phyloP scores from a whole-genome alignment of 2,888 invertebrate genomes.

The Drosophila quasianomalipes region DNA sequence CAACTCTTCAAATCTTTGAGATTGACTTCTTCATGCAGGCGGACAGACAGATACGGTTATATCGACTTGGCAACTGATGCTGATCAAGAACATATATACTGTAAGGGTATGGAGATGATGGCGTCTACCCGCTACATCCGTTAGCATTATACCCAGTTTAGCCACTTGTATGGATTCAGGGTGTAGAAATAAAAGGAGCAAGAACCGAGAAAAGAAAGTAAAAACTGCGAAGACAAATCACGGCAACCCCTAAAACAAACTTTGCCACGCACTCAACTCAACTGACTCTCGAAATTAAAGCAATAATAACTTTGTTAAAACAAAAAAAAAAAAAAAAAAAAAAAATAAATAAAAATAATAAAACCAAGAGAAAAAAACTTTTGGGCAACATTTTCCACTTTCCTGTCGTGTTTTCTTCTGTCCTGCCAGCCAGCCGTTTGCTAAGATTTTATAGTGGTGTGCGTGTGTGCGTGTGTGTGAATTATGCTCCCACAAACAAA shows the following conservation, averaged over 20 bases:
- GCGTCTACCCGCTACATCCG: not conserved
- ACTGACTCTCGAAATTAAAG: constrained; percentile 78
- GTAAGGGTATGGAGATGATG: not conserved
- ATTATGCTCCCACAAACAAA: constrained; percentile 20
- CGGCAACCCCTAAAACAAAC: constrained; percentile 46
- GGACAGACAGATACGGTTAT: not conserved
- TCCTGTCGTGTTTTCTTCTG: constrained; percentile 18
- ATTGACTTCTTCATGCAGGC: not conserved
- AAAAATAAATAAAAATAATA: not conserved
- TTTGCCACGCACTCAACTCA: constrained; percentile 61
- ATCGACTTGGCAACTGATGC: not conserved
- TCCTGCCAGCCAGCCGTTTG: constrained; percentile 17
- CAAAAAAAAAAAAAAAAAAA: constrained; percentile 27
- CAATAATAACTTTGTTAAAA: constrained; percentile 76
- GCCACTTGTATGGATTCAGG: not conserved
- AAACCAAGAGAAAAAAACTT: constrained; percentile 10
- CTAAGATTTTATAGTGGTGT: constrained; percentile 1
- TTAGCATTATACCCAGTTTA: not conserved
- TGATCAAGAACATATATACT: not conserved
- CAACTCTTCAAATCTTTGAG: not conserved
- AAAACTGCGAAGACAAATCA: constrained; percentile 60
- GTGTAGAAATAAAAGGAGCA: constrained; percentile 1
- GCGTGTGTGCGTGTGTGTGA: constrained; percentile 1
- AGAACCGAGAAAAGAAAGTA: constrained; percentile 8
- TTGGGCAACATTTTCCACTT: constrained; percentile 26